Percentiles rank a stretch among this genome's conserved stretches.
Evolutionary conservation across 2,888 invertebrate species (phyloP).

Genomic region (Ferdinandea cuprea): DNA sequence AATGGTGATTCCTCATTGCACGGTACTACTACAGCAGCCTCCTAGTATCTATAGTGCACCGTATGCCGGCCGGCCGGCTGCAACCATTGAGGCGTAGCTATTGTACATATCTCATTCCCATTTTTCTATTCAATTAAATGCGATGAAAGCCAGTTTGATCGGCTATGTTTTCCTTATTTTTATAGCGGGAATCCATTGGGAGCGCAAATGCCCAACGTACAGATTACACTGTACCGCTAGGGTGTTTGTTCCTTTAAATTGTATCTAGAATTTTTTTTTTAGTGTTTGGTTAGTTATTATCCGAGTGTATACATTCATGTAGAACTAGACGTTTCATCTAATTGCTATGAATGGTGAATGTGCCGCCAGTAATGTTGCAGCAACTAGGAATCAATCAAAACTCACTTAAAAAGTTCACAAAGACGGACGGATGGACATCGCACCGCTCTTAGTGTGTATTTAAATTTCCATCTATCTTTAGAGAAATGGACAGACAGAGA

Average conservation of each 20-base stretch:
- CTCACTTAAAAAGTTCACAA: constrained; percentile 6
- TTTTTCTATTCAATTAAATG: constrained; percentile 53
- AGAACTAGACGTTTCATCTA: constrained; percentile 13
- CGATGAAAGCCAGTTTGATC: constrained; percentile 25
- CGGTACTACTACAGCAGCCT: no score
- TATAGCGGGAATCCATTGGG: constrained; percentile 9
- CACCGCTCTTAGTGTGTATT: constrained; percentile 20
- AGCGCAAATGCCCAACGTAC: neutral
- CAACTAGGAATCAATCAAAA: constrained; percentile 36
- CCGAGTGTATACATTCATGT: neutral
- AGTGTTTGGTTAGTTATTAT: constrained; percentile 6
- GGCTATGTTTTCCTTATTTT: constrained; percentile 7
- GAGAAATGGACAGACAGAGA: constrained; percentile 23
- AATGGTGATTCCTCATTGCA: neutral
- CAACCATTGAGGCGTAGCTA: constrained; percentile 23
- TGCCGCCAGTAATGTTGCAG: neutral
- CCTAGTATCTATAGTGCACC: neutral
- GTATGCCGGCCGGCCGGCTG: no score
- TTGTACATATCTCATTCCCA: constrained; percentile 36
- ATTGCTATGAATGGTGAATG: neutral
- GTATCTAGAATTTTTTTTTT: constrained; percentile 28
- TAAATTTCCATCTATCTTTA: constrained; percentile 49
- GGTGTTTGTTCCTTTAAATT: constrained; percentile 26
- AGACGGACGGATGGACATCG: neutral
- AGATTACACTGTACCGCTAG: constrained; percentile 26